phyloP scores from a whole-genome alignment of 2,113 vertebrate genomes.

The Etheostoma cragini region DNA sequence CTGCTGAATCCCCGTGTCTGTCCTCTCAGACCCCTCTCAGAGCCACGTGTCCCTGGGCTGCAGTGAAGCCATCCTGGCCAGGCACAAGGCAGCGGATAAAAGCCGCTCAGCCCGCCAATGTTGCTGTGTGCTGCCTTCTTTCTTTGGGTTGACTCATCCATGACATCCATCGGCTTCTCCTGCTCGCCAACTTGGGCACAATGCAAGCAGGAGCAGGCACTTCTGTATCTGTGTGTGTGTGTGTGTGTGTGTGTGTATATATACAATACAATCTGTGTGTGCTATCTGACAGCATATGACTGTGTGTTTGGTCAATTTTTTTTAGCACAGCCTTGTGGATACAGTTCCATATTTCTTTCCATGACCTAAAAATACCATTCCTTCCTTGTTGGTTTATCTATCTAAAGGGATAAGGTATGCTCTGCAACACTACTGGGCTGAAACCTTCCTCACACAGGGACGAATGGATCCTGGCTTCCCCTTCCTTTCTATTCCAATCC shows the following conservation, averaged over 20 bases:
- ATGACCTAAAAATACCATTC: not conserved
- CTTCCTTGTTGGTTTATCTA: not conserved
- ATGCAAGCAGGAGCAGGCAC: slow-evolving; percentile 14
- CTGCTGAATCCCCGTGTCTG: slow-evolving; percentile 12
- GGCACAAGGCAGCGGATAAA: slow-evolving; percentile 46
- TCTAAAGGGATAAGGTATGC: not conserved
- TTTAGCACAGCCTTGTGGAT: not conserved
- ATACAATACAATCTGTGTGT: not conserved
- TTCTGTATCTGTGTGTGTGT: not conserved
- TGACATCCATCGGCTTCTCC: slow-evolving; percentile 43
- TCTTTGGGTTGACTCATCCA: slow-evolving; percentile 55
- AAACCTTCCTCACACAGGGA: not conserved
- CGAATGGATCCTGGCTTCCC: not conserved
- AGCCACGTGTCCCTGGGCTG: slow-evolving; percentile 40
- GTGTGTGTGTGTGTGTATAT: slow-evolving; percentile 25
- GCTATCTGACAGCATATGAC: not conserved
- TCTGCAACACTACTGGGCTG: not conserved
- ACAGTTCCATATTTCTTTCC: not conserved
- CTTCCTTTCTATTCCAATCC: not conserved
- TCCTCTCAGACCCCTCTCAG: slow-evolving; percentile 33
- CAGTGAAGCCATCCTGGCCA: slow-evolving; percentile 1
- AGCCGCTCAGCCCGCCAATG: slow-evolving; percentile 49
- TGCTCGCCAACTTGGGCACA: slow-evolving; percentile 21
- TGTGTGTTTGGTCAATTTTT: slow-evolving; percentile 1
- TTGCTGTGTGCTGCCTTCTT: slow-evolving; percentile 16